Conservation (phyloP, 1,140 invertebrate species). For the Chrysopa pallens region DNA sequence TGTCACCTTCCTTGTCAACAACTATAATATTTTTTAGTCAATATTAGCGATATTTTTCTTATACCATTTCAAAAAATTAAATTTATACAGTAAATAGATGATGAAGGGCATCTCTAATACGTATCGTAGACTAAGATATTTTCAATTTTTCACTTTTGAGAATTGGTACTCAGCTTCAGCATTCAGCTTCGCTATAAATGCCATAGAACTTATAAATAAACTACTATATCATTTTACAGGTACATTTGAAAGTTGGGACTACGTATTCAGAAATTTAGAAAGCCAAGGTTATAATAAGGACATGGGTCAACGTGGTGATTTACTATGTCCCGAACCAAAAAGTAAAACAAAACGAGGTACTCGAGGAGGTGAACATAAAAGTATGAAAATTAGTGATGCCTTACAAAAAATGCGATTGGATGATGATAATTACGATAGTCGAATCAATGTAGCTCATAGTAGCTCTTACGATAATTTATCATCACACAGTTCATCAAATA, state of each 20-base stretch:
- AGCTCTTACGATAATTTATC: not conserved
- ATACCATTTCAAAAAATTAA: too few species aligned
- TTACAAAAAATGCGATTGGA: constrained; percentile 27
- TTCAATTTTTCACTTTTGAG: too few species aligned
- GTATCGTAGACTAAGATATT: too few species aligned
- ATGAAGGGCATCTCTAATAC: too few species aligned
- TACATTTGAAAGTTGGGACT: constrained; percentile 55
- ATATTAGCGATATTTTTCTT: too few species aligned
- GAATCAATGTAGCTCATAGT: not conserved
- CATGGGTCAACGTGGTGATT: constrained; percentile 37
- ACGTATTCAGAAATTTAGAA: constrained; percentile 57
- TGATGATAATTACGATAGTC: constrained; percentile 4
- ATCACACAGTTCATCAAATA: not conserved
- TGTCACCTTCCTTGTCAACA: too few species aligned
- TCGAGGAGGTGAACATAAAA: constrained; percentile 18
- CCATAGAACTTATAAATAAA: too few species aligned
- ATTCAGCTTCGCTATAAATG: too few species aligned
- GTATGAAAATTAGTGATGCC: constrained; percentile 30
- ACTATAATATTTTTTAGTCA: too few species aligned
- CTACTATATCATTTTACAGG: constrained; percentile 20
- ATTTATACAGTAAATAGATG: too few species aligned
- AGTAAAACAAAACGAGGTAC: constrained; percentile 22
- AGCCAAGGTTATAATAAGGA: constrained; percentile 53
- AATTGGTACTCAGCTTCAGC: too few species aligned
- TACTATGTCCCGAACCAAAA: constrained; percentile 28